These are phyloP conservation scores for Bombus sylvicola DNA, from an alignment of 1,140 invertebrate genomes.

Conservation along the genomic window DNA sequence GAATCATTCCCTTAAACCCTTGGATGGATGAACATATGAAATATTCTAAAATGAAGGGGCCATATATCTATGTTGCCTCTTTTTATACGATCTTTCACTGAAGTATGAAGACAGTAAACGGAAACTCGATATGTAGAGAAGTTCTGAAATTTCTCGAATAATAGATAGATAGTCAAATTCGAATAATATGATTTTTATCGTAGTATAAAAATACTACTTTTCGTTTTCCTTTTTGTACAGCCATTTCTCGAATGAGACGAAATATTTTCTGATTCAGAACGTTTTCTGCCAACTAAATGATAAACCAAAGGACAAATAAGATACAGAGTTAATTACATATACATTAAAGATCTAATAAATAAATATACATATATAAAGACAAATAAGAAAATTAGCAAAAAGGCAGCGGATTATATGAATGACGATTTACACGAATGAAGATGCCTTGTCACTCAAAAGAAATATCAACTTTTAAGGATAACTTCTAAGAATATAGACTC, in stretches of 20 bases:
- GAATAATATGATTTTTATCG: conserved; percentile 34
- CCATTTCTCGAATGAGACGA: conserved; percentile 10
- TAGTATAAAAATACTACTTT: conserved; percentile 19
- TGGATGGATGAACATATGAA: not conserved
- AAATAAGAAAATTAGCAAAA: not conserved
- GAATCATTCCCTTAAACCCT: not conserved
- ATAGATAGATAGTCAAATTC: conserved; percentile 39
- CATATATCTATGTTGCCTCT: conserved; percentile 40
- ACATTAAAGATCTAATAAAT: conserved; percentile 8
- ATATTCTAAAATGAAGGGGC: conserved; percentile 52
- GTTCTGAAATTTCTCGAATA: not conserved
- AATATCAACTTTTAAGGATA: conserved; percentile 19
- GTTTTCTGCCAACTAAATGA: conserved; percentile 31
- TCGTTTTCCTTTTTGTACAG: conserved; percentile 42
- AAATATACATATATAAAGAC: conserved; percentile 7
- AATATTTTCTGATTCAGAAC: conserved; percentile 43
- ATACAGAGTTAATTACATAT: conserved; percentile 4
- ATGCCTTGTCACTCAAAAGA: conserved; percentile 36
- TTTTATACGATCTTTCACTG: conserved; percentile 28
- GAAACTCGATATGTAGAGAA: not conserved
- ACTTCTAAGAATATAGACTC: not conserved
- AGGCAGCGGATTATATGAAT: not conserved
- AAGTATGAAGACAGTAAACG: not conserved
- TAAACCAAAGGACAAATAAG: conserved; percentile 20
- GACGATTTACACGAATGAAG: conserved; percentile 26